Base-by-base conservation (phyloP, 1,140 invertebrate species). In the Atta texana region DNA sequence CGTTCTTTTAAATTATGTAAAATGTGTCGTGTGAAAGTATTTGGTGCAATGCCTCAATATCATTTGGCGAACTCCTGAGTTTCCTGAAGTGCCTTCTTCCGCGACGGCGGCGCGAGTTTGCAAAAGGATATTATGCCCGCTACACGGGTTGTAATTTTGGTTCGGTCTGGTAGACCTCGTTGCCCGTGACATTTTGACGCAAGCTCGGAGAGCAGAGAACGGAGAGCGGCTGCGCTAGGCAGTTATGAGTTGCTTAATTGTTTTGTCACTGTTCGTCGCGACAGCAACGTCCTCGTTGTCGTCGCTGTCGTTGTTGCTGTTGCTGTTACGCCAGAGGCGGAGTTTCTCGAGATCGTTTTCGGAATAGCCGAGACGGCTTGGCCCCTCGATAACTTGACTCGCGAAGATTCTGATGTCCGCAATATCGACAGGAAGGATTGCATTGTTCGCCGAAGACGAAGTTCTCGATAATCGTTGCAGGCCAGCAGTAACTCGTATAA, bases 211-310 rank as follows among this genome's bases (percentile, higher is more conserved):
- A 75, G 80, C 81, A 89, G 89, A 90, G 87, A 92, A 88, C 89
- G 89, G 88, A 91, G 90, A 85, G 80, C 88, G 85, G 12, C 92
- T 94, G 93, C 88, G 75, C 87, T 57, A 86, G 93, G 92, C 94
- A 94, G 94, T 94, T 94, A 94, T 94, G 93, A 94, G 92, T 94
- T 94, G 91, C 91, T 92, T 94, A 94, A 94, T 94, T 94, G 94
- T 94, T 94, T 94, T 94, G 94, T 94, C 93, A 94, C 93, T 93
- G 92, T 94, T 93, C 89, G 90, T 88, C 85, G 78, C 57, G 28
- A 61, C 80, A 55, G 80, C 80, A 74, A 75, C 72, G 74, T 87
- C 34, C 59, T 74, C 81, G 72, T 80, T 71, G 39, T 59, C 77
- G 59, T 75, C 55, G 78, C 55, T 77, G 75, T 66, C 77, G 76